Evolutionary conservation across 1,140 invertebrate species (phyloP), one percentile per base, ranked within the genome.

Genomic region (Micrasema longulum): DNA sequence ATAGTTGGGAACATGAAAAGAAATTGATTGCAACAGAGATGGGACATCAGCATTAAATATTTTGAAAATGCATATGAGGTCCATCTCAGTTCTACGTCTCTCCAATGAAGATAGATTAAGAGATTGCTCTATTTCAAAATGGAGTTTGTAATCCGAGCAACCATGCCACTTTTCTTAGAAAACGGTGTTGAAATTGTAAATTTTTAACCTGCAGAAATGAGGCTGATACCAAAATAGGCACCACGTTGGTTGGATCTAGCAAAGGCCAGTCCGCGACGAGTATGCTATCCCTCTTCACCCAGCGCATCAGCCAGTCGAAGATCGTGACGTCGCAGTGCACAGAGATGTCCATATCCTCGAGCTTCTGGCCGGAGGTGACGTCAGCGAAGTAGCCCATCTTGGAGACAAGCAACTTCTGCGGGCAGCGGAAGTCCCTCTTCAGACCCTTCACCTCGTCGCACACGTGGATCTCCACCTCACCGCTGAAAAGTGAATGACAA

Each of bases 261-360:
- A 89, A 82, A 2, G 94, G 93, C 83, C 89, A 89, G 60, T 89
- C 87, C 68, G 88, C 88, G 69, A 89, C 87, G 62, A 89, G 83
- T 38, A 89, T 87, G 0, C 87, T 83, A 73, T 92, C 91, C 52
- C 89, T 88, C 79, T 94, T 93, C 0, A 97, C 93, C 94, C 96
- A 98, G 74, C 91, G 89, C 91, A 98, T 96, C n/a, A 98, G 83
- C 96, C 96, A 98, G 75, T 98, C 95, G 81, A 98, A 98, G n/a
- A 88, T 88, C 79, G 88, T 90, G 52, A 98, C 92, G 83, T 98
- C 96, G 80, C 96, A 97, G 80, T 98, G 95, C 0, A 97, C 95
- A 0, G 95, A 97, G 75, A 98, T 97, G 77, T 98, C 96, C 87
- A 97, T 97, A 76, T 97, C 95, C 79, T 96, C 94, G n/a, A 96